These are phyloP conservation scores for Gymnoscelis rufifasciata DNA, from an alignment of 2,888 invertebrate species.

Conservation along the genomic window DNA sequence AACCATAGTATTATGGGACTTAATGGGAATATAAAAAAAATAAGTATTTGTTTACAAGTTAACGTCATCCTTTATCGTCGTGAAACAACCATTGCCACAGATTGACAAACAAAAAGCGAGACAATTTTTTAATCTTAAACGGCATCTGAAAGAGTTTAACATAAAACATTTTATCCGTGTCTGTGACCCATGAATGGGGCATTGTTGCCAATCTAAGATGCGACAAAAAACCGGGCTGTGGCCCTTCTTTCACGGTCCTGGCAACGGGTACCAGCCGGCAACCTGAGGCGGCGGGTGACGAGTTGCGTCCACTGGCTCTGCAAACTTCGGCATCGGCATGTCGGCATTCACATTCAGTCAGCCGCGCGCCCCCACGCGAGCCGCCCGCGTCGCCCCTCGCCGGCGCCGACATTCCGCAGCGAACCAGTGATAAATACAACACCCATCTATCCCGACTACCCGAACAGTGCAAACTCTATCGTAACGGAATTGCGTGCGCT, in stretches of 20 bases:
- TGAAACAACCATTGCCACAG: too few species aligned
- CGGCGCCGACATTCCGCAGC: slow-evolving; percentile 20
- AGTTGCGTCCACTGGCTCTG: slow-evolving; percentile 20
- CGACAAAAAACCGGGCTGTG: slow-evolving; percentile 67
- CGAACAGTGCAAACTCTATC: slow-evolving; percentile 36
- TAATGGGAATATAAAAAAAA: too few species aligned
- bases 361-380: slow-evolving; percentile 53
- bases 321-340: background rate
- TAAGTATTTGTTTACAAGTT: too few species aligned
- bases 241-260: slow-evolving; percentile 64
- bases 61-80: too few species aligned
- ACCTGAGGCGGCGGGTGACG: slow-evolving; percentile 24
- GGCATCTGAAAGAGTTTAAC: too few species aligned
- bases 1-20: too few species aligned
- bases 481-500: slow-evolving; percentile 48
- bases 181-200: slow-evolving; percentile 40
- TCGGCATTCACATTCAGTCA: slow-evolving; percentile 40
- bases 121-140: too few species aligned
- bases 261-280: slow-evolving; percentile 32
- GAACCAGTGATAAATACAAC: slow-evolving; percentile 20
- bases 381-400: slow-evolving; percentile 46
- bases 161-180: background rate
- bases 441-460: slow-evolving; percentile 12
- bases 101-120: too few species aligned
- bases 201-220: slow-evolving; percentile 67